These are phyloP conservation scores for Drosophila tanythrix DNA, from an alignment of 2,888 invertebrate genomes.

Conservation along the genomic window DNA sequence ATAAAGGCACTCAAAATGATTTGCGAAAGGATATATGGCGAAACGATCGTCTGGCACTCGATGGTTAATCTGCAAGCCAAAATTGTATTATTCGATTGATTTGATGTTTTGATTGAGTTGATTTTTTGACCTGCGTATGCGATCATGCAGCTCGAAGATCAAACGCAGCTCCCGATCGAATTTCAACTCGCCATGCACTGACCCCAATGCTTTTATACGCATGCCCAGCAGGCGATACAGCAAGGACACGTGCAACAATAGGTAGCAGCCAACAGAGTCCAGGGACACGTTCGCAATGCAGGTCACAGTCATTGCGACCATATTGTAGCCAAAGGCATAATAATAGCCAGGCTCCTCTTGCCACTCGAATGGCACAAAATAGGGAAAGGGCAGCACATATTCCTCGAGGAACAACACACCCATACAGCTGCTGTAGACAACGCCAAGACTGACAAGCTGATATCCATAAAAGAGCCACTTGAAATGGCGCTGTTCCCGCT, in stretches of 20 bases:
- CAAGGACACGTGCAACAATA: constrained; percentile 73
- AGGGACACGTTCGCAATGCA: constrained; percentile 66
- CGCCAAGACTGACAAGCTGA: constrained; percentile 43
- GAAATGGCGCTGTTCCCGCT: constrained; percentile 55
- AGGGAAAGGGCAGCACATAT: constrained; percentile 74
- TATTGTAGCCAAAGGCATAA: constrained; percentile 70
- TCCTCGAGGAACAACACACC: constrained; percentile 49
- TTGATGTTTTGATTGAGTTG: no score
- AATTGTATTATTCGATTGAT: no score
- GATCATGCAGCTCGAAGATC: constrained; percentile 52
- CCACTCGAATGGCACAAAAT: constrained; percentile 81
- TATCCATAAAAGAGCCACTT: constrained; percentile 54
- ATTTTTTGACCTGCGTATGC: constrained; percentile 43
- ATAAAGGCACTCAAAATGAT: constrained; percentile 74
- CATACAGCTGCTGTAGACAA: constrained; percentile 46
- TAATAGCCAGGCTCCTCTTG: constrained; percentile 51
- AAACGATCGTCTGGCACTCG: constrained; percentile 57
- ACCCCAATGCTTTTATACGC: constrained; percentile 58
- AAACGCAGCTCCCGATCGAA: constrained; percentile 38
- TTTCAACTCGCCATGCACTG: constrained; percentile 6
- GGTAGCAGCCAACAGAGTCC: constrained; percentile 76
- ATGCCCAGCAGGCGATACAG: constrained; percentile 69
- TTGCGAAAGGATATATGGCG: constrained; percentile 66
- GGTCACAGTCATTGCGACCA: constrained; percentile 63
- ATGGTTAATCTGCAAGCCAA: constrained; percentile 39